Evolutionary conservation across 2,888 invertebrate genomes (phyloP).

Genomic region (Erebia ligea): DNA sequence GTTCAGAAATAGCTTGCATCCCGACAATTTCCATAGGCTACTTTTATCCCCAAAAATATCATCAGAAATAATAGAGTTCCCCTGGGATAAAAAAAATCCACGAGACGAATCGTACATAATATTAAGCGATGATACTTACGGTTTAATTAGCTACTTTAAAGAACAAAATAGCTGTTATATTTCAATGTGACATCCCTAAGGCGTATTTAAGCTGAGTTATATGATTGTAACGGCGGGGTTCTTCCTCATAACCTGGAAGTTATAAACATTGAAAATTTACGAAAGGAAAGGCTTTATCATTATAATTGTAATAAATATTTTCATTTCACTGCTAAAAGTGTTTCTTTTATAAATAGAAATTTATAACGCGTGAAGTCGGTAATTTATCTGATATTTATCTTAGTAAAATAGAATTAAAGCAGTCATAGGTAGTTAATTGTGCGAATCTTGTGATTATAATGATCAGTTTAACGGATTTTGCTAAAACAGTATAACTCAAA

Average conservation of each 20-base stretch:
- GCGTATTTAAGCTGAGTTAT: slow-evolving; percentile 30
- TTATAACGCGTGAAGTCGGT: slow-evolving; percentile 10
- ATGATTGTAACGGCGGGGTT: slow-evolving; percentile 23
- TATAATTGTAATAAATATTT: slow-evolving; percentile 1
- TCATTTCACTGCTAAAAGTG: neutral
- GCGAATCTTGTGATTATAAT: neutral
- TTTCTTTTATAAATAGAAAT: neutral
- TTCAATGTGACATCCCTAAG: slow-evolving; percentile 5
- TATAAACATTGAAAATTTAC: slow-evolving; percentile 11
- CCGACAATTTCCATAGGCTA: no score
- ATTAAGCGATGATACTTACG: no score
- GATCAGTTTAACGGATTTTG: neutral
- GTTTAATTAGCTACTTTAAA: neutral
- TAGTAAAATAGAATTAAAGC: neutral
- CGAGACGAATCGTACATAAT: no score
- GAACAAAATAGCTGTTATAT: neutral
- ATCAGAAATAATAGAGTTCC: no score
- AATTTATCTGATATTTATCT: neutral
- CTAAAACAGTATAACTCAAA: neutral
- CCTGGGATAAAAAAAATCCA: no score
- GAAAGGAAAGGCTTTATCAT: slow-evolving; percentile 8
- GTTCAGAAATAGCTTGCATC: no score
- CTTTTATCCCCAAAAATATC: no score
- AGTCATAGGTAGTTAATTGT: neutral
- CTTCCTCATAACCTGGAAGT: slow-evolving; percentile 27